Conservation (phyloP, 2,113 vertebrate species). For the Pseudolaguvia tuberculata region DNA sequence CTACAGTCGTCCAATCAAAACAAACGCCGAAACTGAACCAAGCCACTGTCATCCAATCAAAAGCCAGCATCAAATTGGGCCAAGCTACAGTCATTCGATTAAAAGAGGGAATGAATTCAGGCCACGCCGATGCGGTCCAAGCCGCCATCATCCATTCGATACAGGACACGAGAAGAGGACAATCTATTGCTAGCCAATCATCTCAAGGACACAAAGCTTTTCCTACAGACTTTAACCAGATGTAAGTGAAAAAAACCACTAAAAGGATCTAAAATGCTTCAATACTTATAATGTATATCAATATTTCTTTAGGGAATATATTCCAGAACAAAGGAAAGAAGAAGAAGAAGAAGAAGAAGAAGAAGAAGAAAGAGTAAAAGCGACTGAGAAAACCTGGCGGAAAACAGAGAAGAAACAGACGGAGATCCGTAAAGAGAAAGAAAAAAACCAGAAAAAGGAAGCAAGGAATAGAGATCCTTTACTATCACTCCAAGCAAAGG, state of each 20-base stretch:
- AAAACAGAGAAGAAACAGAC: not conserved
- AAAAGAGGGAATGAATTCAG: constrained; percentile 6
- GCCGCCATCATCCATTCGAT: not conserved
- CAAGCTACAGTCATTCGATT: constrained; percentile 1
- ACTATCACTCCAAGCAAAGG: constrained; percentile 9
- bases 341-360: constrained; percentile 25
- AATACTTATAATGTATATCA: not conserved
- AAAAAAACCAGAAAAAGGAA: not conserved
- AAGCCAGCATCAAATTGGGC: not conserved
- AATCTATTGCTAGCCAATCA: not conserved
- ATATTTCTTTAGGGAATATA: constrained; percentile 18
- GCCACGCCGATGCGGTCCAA: not conserved
- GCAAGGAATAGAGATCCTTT: not conserved
- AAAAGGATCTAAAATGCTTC: not conserved
- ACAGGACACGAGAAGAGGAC: not conserved
- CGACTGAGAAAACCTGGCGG: not conserved
- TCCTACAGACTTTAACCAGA: not conserved
- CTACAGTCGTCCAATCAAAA: constrained; percentile 1
- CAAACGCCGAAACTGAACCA: not conserved
- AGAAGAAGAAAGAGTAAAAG: constrained; percentile 11
- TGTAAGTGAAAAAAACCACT: constrained; percentile 2
- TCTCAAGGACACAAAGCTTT: not conserved
- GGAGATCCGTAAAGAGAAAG: not conserved
- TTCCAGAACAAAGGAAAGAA: constrained; percentile 9
- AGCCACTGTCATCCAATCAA: not conserved